Conservation (phyloP, 2,797 vertebrate species). For the Chromis chromis region DNA sequence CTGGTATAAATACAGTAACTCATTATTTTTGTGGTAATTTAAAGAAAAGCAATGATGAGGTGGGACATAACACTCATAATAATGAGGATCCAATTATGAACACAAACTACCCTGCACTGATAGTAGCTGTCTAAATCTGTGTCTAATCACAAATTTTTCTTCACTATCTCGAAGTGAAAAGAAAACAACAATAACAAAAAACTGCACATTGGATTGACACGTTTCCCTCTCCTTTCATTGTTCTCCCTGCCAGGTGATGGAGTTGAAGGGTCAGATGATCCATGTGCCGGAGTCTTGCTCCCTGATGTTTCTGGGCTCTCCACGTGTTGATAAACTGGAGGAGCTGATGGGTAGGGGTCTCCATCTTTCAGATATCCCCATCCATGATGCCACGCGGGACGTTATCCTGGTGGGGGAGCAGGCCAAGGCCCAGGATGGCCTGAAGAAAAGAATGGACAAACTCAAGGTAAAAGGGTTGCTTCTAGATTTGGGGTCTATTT, state of each 20-base stretch:
- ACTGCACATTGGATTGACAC: not conserved
- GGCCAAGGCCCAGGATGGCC: conserved; percentile 96
- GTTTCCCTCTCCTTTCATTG: not conserved
- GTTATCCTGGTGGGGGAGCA: conserved; percentile 98
- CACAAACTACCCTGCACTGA: not conserved
- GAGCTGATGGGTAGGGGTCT: conserved; percentile 98
- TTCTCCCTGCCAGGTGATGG: conserved; percentile 90
- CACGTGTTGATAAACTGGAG: conserved; percentile 97
- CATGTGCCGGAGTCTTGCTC: conserved; percentile 95
- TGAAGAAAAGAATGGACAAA: conserved; percentile 99
- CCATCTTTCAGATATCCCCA: conserved; percentile 97
- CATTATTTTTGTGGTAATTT: not conserved
- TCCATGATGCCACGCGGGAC: conserved; percentile 96
- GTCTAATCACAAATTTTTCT: not conserved
- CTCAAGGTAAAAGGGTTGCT: conserved; percentile 83
- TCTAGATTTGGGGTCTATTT: not conserved
- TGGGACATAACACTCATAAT: not conserved
- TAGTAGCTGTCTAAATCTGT: not conserved
- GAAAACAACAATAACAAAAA: not conserved
- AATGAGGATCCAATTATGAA: not conserved
- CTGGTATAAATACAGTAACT: not conserved
- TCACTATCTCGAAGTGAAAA: not conserved
- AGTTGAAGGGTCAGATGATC: conserved; percentile 99
- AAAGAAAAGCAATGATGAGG: not conserved
- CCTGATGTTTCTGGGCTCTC: conserved; percentile 95